Conservation (phyloP, 2,888 invertebrate species). For the Lingula anatina region DNA sequence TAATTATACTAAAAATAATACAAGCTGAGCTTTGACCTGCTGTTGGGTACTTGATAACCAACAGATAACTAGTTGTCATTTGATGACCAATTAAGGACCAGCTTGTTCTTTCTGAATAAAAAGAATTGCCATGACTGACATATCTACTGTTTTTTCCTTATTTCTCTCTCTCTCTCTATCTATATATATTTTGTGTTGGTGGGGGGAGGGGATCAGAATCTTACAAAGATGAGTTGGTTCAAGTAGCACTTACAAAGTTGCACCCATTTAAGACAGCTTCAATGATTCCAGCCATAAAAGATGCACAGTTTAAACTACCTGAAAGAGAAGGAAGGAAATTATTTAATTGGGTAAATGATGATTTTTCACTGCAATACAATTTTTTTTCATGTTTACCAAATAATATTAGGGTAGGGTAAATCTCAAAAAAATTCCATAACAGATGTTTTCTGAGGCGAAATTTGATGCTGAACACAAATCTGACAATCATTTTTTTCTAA, state of each 20-base stretch:
- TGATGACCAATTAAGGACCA: not conserved
- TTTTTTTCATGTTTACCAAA: not conserved
- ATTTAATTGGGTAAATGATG: not conserved
- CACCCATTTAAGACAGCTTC: conserved; percentile 91
- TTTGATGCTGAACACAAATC: too few relatives aligned
- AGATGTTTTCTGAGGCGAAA: not conserved
- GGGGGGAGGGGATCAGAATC: too few relatives aligned
- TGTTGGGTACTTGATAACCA: not conserved
- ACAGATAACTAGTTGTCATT: not conserved
- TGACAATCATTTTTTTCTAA: too few relatives aligned
- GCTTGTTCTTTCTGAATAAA: too few relatives aligned
- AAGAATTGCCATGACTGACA: too few relatives aligned
- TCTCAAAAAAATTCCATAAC: conserved; percentile 2
- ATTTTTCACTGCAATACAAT: not conserved
- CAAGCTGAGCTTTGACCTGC: not conserved
- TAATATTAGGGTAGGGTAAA: too few relatives aligned
- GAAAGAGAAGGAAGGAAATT: conserved; percentile 12
- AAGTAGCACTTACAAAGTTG: conserved; percentile 89
- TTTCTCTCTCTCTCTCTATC: too few relatives aligned
- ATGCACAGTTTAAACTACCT: conserved; percentile 90
- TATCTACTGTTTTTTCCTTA: too few relatives aligned
- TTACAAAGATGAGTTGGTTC: too few relatives aligned
- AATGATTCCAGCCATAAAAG: conserved; percentile 96
- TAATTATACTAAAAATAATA: too few relatives aligned
- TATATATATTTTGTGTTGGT: too few relatives aligned